These are phyloP conservation scores for Xanthia togata DNA, from an alignment of 2,888 invertebrate genomes.

Conservation along the genomic window DNA sequence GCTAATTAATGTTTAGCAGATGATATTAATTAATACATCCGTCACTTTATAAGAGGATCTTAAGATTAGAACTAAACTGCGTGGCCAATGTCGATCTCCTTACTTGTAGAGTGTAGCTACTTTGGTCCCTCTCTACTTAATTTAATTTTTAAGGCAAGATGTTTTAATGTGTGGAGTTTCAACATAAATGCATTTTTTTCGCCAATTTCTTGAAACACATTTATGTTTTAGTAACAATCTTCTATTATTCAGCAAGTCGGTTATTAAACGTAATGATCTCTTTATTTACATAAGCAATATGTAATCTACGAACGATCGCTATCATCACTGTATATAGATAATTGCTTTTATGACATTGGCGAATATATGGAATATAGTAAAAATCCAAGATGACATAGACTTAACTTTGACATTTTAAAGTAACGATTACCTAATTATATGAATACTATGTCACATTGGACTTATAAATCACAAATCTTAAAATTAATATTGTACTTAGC, in stretches of 20 bases:
- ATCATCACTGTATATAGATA: constrained; percentile 1
- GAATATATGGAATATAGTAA: no score
- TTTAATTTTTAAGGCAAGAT: background rate
- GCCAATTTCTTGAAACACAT: background rate
- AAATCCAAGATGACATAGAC: no score
- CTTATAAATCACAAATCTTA: no score
- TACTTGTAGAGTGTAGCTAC: background rate
- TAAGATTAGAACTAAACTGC: constrained; percentile 7
- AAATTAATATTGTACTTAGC: no score
- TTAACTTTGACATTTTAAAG: no score
- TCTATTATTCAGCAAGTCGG: constrained; percentile 15
- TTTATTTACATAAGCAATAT: constrained; percentile 26
- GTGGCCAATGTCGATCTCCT: background rate
- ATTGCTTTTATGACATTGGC: no score
- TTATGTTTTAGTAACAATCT: background rate
- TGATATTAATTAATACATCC: constrained; percentile 42
- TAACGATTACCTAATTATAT: no score
- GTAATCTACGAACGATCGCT: constrained; percentile 28
- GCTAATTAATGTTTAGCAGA: constrained; percentile 32
- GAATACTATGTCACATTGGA: no score
- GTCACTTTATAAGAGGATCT: constrained; percentile 1
- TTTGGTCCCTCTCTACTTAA: background rate
- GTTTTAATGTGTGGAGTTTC: background rate
- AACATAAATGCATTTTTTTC: background rate
- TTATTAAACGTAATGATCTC: constrained; percentile 21